Evolutionary conservation across 2,888 invertebrate genomes (phyloP).

Genomic region (Epinotia nisella): DNA sequence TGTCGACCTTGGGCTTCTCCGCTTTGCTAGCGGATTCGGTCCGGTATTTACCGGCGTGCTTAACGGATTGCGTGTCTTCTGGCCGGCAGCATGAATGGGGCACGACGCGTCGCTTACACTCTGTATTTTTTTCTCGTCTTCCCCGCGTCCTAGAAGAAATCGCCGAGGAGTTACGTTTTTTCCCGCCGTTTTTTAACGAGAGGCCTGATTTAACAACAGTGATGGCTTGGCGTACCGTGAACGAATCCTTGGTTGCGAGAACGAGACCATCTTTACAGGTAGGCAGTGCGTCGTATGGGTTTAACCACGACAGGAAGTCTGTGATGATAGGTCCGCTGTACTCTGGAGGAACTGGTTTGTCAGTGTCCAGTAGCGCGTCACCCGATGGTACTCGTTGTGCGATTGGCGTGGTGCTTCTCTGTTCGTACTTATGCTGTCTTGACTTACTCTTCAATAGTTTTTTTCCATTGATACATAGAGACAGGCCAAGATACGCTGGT

Average conservation of each 20-base stretch:
- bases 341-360: slow-evolving; percentile 72
- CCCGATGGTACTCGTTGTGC: slow-evolving; percentile 64
- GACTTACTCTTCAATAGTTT: slow-evolving; percentile 80
- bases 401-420: slow-evolving; percentile 64
- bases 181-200: slow-evolving; percentile 67
- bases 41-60: slow-evolving; percentile 68
- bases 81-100: slow-evolving; percentile 77
- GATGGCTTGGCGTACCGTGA: slow-evolving; percentile 81
- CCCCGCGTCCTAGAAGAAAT: slow-evolving; percentile 81
- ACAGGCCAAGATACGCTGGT: slow-evolving; percentile 92
- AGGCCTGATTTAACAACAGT: slow-evolving; percentile 78
- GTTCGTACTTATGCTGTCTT: slow-evolving; percentile 72
- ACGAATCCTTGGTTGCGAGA: slow-evolving; percentile 67
- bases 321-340: slow-evolving; percentile 88
- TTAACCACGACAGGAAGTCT: slow-evolving; percentile 87
- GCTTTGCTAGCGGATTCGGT: slow-evolving; percentile 76
- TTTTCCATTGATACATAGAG: slow-evolving; percentile 88
- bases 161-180: slow-evolving; percentile 81
- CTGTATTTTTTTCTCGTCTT: slow-evolving; percentile 77
- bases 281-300: slow-evolving; percentile 77
- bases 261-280: slow-evolving; percentile 73
- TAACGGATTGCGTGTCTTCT: slow-evolving; percentile 61
- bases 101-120: slow-evolving; percentile 71
- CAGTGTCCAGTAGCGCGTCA: slow-evolving; percentile 59
- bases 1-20: slow-evolving; percentile 72